These are phyloP conservation scores for Rotaria sp. DNA, from an alignment of 2,888 invertebrate species.

Conservation along the genomic window DNA sequence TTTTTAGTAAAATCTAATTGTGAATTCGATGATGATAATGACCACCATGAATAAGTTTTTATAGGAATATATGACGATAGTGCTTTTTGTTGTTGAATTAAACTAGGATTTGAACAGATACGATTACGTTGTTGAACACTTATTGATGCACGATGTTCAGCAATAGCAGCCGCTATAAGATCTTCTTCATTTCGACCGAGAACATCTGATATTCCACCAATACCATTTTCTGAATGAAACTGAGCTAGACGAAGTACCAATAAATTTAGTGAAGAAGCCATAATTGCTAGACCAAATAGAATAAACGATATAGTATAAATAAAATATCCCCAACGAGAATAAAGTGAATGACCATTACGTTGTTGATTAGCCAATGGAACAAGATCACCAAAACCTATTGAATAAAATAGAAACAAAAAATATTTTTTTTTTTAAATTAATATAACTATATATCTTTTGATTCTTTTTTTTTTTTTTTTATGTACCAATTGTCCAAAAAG, in stretches of 20 bases:
- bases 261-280: conserved; percentile 93
- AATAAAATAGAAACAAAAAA: too few species aligned
- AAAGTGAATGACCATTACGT: conserved; percentile 86
- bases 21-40: not conserved
- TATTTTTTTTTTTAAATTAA: not conserved
- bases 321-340: conserved; percentile 89
- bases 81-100: not conserved
- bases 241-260: conserved; percentile 93
- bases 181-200: not conserved
- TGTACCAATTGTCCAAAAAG: conserved; percentile 77
- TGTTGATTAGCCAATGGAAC: conserved; percentile 66
- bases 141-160: conserved; percentile 1
- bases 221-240: conserved; percentile 80
- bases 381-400: conserved; percentile 83
- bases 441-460: conserved; percentile 60
- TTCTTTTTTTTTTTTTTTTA: not conserved
- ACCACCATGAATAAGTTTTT: not conserved
- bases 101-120: not conserved
- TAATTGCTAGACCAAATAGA: conserved; percentile 89
- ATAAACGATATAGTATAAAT: conserved; percentile 93
- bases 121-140: not conserved
- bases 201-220: not conserved
- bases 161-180: not conserved
- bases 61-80: not conserved
- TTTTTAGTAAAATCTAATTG: not conserved